Evolutionary conservation across 2,113 vertebrate genomes (phyloP), one percentile per base, ranked within the genome.

Genomic region (Oncorhynchus masou): DNA sequence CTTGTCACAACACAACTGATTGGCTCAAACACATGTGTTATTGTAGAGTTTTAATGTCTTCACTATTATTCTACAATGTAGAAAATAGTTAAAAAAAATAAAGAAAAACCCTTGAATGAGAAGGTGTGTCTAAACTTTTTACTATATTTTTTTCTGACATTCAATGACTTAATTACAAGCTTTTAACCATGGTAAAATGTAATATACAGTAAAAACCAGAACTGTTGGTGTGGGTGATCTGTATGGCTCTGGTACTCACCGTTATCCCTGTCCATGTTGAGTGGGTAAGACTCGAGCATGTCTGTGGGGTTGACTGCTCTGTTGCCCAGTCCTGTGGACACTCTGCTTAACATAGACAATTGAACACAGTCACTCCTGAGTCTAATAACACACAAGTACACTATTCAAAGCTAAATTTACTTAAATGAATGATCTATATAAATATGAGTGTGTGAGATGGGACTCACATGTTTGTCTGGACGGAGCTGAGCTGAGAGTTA

Each of bases 261-360:
- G 16, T 92, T 79, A 96, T 95, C 95, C 1, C 96, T 96, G 86
- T 97, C 95, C 86, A 95, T 93, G 89, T 93, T 95, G 79, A 94
- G 92, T 81, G 95, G 95, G 88, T 90, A 95, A 81, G 94, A 96
- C 79, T 93, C 93, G 85, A 95, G 87, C 78, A 86, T 89, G 81
- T 93, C 91, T 12, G 86, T 90, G 74, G 94, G 94, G 88, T 90
- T 92, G 20, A 88, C 88, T 79, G 93, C 91, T 89, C 93, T 94
- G 81, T 92, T 92, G 65, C 92, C 92, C 73, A 92, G 67, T 2
- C 86, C 89, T 85, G 90, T 90, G 81, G 90, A 90, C 85, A 93
- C 90, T 90, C 92, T 93, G 86, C 45, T 76, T 4, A 45, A 79
- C 80, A 83, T 48, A 74, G 57, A 9, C 25, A 12, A 74, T 4